A percentile compares a stretch with the other conserved stretches of the same genome.
These are phyloP conservation scores for Manis crassicaudata DNA, from an alignment of 2,797 vertebrate species.

Conservation along the genomic window DNA sequence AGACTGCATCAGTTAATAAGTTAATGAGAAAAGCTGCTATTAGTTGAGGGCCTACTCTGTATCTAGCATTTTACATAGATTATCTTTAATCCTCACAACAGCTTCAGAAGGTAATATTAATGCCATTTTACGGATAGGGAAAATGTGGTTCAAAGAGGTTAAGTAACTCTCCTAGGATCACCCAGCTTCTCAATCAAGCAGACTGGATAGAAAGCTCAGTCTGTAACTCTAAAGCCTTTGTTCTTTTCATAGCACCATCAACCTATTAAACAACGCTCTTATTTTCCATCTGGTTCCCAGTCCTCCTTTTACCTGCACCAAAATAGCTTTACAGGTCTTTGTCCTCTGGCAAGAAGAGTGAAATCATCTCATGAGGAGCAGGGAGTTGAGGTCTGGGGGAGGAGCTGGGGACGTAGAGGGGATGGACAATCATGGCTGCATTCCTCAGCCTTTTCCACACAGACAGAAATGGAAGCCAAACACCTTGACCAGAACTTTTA, in stretches of 20 bases:
- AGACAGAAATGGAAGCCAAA: neutral
- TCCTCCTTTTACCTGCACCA: neutral
- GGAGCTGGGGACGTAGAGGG: neutral
- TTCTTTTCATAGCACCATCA: neutral
- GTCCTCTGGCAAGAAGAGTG: neutral
- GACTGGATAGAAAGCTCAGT: neutral
- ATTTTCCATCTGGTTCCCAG: neutral
- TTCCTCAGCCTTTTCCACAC: neutral
- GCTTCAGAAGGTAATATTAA: neutral
- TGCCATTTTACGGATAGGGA: neutral
- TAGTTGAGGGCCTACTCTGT: neutral
- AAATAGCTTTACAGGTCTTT: constrained; percentile 9
- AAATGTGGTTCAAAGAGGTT: neutral
- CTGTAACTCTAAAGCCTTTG: neutral
- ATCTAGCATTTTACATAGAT: constrained; percentile 10
- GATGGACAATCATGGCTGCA: fast-evolving
- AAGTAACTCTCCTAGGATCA: neutral
- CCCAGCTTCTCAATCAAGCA: neutral
- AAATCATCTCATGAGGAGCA: neutral
- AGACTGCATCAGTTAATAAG: no score
- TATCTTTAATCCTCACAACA: neutral
- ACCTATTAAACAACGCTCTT: neutral
- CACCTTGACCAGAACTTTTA: neutral
- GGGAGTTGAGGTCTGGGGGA: neutral
- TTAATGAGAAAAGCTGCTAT: neutral